A percentile compares a stretch with the other conserved stretches of the same genome.
Conservation (phyloP, 2,888 invertebrate species). For the Andrena bicolor region DNA sequence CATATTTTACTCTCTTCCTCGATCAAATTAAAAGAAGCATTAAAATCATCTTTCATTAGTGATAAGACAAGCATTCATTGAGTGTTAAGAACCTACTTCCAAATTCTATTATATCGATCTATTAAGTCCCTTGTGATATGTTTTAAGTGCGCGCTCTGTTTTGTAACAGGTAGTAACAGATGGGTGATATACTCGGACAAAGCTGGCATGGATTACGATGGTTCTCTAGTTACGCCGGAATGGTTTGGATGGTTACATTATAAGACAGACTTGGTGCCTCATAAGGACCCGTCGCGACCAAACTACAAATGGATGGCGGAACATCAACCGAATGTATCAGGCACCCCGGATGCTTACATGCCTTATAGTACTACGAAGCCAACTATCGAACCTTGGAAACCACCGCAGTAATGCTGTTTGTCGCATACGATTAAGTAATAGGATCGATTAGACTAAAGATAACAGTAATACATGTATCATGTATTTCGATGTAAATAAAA, state of each 20-base stretch:
- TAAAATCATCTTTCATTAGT: too few relatives aligned
- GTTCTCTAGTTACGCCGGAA: conserved; percentile 96
- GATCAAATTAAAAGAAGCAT: too few relatives aligned
- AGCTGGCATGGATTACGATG: conserved; percentile 92
- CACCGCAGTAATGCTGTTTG: conserved; percentile 72
- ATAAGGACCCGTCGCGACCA: conserved; percentile 90
- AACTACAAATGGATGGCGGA: conserved; percentile 95
- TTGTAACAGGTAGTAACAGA: conserved; percentile 91
- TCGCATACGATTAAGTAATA: conserved; percentile 8
- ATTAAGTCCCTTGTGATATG: not conserved
- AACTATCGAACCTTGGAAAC: conserved; percentile 95
- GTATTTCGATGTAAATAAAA: conserved; percentile 64
- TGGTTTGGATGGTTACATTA: conserved; percentile 99
- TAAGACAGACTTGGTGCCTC: conserved; percentile 92
- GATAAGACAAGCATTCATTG: too few relatives aligned
- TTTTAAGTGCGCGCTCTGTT: not conserved
- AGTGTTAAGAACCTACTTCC: too few relatives aligned
- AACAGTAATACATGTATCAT: conserved; percentile 34
- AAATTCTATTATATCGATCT: too few relatives aligned
- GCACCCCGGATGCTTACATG: conserved; percentile 91
- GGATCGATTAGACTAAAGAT: conserved; percentile 24
- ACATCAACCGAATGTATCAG: conserved; percentile 94
- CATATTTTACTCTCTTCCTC: too few relatives aligned
- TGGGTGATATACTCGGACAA: conserved; percentile 96
- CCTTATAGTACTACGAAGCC: conserved; percentile 96